A percentile compares a stretch with the other conserved stretches of the same genome.
Evolutionary conservation across 2,888 invertebrate genomes (phyloP).

Genomic region (Acleris laterana): DNA sequence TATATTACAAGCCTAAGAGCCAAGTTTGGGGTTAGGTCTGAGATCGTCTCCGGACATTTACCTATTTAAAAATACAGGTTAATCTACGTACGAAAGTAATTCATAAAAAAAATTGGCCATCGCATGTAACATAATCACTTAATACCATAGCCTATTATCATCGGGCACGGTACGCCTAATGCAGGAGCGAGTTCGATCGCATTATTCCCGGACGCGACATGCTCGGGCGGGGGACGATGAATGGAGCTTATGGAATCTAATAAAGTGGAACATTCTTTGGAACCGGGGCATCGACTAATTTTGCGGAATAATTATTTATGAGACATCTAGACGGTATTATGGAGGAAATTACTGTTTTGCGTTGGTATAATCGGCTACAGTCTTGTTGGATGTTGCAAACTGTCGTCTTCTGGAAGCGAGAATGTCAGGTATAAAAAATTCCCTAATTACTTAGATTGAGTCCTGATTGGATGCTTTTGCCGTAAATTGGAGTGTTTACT

Average conservation of each 20-base stretch:
- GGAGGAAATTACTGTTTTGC: conserved; percentile 6
- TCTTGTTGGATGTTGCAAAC: not conserved
- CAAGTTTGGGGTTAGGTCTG: too few relatives aligned
- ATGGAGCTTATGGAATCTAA: conserved; percentile 82
- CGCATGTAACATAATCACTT: conserved; percentile 62
- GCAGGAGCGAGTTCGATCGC: conserved; percentile 73
- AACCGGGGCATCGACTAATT: conserved; percentile 66
- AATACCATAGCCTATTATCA: conserved; percentile 74
- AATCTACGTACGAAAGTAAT: too few relatives aligned
- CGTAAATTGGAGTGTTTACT: too few relatives aligned
- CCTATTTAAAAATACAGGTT: too few relatives aligned
- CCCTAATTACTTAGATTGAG: too few relatives aligned
- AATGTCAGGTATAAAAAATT: too few relatives aligned
- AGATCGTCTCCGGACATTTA: too few relatives aligned
- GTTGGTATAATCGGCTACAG: not conserved
- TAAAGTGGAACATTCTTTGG: conserved; percentile 77
- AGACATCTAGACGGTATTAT: not conserved
- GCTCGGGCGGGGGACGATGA: conserved; percentile 74
- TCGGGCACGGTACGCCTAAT: conserved; percentile 73
- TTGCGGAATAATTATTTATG: conserved; percentile 46
- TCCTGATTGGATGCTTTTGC: too few relatives aligned
- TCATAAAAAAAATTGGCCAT: conserved; percentile 54
- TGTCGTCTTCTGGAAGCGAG: too few relatives aligned
- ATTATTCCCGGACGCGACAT: conserved; percentile 54
- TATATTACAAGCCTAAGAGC: too few relatives aligned